These are phyloP conservation scores for Drosophila conformis DNA, from an alignment of 2,888 invertebrate species.

Conservation along the genomic window DNA sequence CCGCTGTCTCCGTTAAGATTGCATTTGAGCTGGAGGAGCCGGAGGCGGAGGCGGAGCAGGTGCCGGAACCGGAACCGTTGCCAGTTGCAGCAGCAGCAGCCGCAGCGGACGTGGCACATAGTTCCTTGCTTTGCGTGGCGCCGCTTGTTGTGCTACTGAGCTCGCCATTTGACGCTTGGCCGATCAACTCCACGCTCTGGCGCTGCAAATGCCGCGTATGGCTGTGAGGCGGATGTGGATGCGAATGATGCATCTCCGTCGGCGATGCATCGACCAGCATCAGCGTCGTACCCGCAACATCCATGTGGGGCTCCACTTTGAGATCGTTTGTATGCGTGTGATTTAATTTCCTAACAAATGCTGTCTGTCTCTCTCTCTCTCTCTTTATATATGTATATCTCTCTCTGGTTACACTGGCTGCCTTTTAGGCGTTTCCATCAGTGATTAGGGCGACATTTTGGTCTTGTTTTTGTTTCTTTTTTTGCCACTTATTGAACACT, in stretches of 20 bases:
- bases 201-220: conserved; percentile 52
- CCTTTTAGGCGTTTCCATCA: background rate
- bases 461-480: conserved; percentile 3
- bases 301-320: conserved; percentile 67
- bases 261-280: conserved; percentile 75
- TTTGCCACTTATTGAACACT: conserved; percentile 29
- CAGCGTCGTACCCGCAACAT: conserved; percentile 71
- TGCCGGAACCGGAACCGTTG: background rate
- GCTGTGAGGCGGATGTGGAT: conserved; percentile 52
- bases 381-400: no score
- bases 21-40: conserved; percentile 18
- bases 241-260: conserved; percentile 41
- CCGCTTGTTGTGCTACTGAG: conserved; percentile 8
- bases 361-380: background rate
- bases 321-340: conserved; percentile 4
- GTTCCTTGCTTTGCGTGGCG: conserved; percentile 13
- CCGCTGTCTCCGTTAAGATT: conserved; percentile 10
- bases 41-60: background rate
- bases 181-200: conserved; percentile 61
- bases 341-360: background rate
- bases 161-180: conserved; percentile 29
- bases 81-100: background rate
- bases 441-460: conserved; percentile 21
- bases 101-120: conserved; percentile 9
- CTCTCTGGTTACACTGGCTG: conserved; percentile 2